Evolutionary conservation across 2,888 invertebrate genomes (phyloP).

Genomic region (Tenthredo notha): DNA sequence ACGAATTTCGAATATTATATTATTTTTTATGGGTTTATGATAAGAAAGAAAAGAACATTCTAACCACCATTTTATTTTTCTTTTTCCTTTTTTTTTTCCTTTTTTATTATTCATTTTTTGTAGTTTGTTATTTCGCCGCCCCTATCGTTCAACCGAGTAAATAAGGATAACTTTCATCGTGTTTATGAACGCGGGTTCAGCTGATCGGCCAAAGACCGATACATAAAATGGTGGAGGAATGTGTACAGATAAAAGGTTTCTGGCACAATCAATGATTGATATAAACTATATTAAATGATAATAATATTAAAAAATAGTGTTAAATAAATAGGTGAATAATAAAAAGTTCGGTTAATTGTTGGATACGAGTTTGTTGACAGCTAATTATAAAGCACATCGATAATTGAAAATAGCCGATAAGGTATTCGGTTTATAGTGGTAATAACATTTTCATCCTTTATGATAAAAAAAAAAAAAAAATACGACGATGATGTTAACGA

Average conservation of each 20-base stretch:
- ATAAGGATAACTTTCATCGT: neutral
- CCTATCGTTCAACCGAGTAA: neutral
- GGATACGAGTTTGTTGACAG: neutral
- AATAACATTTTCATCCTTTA: neutral
- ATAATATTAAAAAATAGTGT: neutral
- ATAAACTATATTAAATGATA: neutral
- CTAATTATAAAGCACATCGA: neutral
- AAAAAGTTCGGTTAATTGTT: neutral
- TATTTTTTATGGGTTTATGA: neutral
- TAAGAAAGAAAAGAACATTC: neutral
- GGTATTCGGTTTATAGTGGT: neutral
- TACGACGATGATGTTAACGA: neutral
- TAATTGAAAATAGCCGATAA: neutral
- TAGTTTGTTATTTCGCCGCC: neutral
- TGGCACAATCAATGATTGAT: slow-evolving; percentile 23
- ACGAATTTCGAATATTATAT: neutral
- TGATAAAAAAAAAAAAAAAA: neutral
- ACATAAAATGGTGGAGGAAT: slow-evolving; percentile 68
- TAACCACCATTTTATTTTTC: neutral
- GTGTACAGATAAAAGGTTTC: slow-evolving; percentile 33
- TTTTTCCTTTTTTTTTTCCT: neutral
- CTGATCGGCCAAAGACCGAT: slow-evolving; percentile 62
- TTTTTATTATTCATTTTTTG: too few species aligned
- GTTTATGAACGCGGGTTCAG: slow-evolving; percentile 63
- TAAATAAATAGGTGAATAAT: neutral